Evolutionary conservation across 2,888 invertebrate species (phyloP).

Genomic region (Euspilapteryx auroguttella): DNA sequence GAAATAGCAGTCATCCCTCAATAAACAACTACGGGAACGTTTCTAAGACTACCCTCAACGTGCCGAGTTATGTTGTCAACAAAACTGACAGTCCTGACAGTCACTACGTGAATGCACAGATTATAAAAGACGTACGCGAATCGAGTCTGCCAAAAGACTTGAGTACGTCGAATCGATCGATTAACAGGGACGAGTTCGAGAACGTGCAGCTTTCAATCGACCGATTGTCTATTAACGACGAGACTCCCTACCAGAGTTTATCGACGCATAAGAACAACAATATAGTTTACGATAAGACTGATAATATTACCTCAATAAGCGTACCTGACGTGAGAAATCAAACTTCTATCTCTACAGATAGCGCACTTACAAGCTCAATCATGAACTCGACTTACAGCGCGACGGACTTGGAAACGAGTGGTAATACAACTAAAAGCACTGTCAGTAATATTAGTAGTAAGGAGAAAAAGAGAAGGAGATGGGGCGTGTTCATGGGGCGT

Average conservation of each 20-base stretch:
- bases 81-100: conserved; percentile 22
- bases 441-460: conserved; percentile 28
- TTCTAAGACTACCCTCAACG: conserved; percentile 14
- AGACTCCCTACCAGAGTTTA: conserved; percentile 47
- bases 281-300: conserved; percentile 24
- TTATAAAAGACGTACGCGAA: conserved; percentile 40
- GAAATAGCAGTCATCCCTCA: conserved; percentile 35
- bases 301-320: conserved; percentile 42
- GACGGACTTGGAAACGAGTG: conserved; percentile 21
- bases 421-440: conserved; percentile 15
- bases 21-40: conserved; percentile 23
- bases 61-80: conserved; percentile 14
- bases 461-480: conserved; percentile 65
- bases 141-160: conserved; percentile 35
- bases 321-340: conserved; percentile 17
- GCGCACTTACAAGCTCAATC: conserved; percentile 24
- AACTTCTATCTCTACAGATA: conserved; percentile 14
- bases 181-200: conserved; percentile 25
- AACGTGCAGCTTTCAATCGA: conserved; percentile 27
- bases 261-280: conserved; percentile 39
- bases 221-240: conserved; percentile 29
- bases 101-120: conserved; percentile 49
- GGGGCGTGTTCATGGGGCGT: conserved; percentile 72
- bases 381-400: conserved; percentile 30
- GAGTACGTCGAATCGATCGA: conserved; percentile 19